A percentile compares a stretch with the other conserved stretches of the same genome.
Evolutionary conservation across 2,113 vertebrate genomes (phyloP).

Genomic region (Myiozetetes cayanensis): DNA sequence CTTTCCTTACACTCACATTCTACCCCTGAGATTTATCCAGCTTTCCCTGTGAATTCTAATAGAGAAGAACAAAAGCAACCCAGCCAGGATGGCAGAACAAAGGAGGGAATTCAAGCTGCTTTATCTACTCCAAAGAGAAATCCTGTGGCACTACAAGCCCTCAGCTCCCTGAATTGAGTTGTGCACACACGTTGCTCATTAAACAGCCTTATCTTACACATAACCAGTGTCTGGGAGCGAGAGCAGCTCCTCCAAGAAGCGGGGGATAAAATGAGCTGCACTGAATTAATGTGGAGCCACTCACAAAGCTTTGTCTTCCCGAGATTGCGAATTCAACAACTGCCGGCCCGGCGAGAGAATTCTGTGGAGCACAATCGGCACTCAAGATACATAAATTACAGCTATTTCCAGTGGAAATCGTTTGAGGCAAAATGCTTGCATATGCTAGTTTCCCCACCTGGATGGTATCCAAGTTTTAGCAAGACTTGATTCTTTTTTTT

Average conservation of each 20-base stretch:
- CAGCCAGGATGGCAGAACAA: neutral
- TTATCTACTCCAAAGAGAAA: neutral
- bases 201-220: neutral
- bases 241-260: neutral
- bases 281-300: neutral
- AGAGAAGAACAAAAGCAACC: neutral
- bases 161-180: neutral
- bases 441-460: neutral
- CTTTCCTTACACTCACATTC: neutral
- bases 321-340: neutral
- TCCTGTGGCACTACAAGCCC: neutral
- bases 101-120: neutral
- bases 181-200: neutral
- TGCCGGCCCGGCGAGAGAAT: neutral
- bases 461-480: neutral
- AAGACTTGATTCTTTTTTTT: neutral
- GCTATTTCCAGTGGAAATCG: neutral
- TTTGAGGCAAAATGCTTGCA: neutral
- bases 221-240: neutral
- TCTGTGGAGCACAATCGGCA: neutral
- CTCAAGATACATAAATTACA: neutral
- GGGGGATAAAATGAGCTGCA: neutral
- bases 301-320: neutral
- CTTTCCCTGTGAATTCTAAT: neutral
- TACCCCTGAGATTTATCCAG: neutral